These are phyloP conservation scores for Microhierax caerulescens DNA, from an alignment of 2,797 vertebrate genomes.

Conservation along the genomic window DNA sequence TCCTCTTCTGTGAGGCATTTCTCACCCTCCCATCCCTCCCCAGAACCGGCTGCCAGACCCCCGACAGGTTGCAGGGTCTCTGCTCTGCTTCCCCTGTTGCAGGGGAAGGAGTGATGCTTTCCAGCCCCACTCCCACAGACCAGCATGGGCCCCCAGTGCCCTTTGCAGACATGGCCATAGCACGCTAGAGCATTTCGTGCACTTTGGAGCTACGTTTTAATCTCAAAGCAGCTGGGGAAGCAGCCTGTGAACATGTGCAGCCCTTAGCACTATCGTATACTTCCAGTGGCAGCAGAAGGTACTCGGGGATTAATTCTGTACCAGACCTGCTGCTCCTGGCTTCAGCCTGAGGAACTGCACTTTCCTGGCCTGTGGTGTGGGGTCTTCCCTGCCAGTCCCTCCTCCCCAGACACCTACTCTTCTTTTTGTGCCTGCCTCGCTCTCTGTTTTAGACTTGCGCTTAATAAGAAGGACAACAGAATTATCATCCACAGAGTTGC, in stretches of 20 bases:
- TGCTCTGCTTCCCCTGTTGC: neutral
- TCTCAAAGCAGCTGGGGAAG: slow-evolving; percentile 27
- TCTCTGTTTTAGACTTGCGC: neutral
- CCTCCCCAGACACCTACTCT: neutral
- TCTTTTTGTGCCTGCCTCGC: neutral
- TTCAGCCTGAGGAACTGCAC: neutral
- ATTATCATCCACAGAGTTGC: neutral
- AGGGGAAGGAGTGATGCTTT: neutral
- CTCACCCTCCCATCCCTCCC: neutral
- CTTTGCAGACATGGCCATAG: neutral
- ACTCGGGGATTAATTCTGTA: slow-evolving; percentile 12
- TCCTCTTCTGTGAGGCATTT: neutral
- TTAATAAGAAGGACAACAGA: neutral
- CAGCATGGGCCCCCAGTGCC: neutral
- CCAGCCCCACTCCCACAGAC: neutral
- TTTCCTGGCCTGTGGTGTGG: neutral
- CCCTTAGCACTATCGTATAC: neutral
- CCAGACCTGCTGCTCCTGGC: slow-evolving; percentile 48
- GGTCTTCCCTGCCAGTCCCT: neutral
- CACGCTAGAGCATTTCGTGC: accelerated
- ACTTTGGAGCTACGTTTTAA: neutral
- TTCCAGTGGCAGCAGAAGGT: slow-evolving; percentile 35
- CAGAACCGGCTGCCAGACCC: neutral
- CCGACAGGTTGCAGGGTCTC: neutral
- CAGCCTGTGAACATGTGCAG: slow-evolving; percentile 32